Percentiles rank a stretch among this genome's conserved stretches.
Conservation (phyloP, 2,888 invertebrate species). For the Aelia acuminata region DNA sequence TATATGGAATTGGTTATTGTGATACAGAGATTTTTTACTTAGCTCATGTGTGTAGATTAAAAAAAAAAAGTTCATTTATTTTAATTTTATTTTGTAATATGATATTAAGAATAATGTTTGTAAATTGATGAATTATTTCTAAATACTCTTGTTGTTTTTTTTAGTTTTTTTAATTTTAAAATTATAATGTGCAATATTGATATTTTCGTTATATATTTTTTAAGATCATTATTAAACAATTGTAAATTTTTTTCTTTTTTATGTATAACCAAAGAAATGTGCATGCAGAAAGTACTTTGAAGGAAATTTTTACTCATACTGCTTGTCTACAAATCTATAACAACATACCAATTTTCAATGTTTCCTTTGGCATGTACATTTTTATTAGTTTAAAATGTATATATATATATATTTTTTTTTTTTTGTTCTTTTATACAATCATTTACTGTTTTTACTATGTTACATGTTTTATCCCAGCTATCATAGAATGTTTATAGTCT, state of each 20-base stretch:
- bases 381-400: background rate
- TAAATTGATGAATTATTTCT: background rate
- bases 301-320: background rate
- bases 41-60: background rate
- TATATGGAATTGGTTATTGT: conserved; percentile 40
- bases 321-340: background rate
- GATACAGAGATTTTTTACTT: background rate
- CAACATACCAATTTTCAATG: background rate
- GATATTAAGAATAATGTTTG: background rate
- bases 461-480: background rate
- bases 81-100: background rate
- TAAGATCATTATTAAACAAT: background rate
- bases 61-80: background rate
- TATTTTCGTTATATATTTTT: background rate
- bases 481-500: background rate
- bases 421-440: background rate
- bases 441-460: background rate
- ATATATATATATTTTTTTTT: background rate
- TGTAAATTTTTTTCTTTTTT: background rate
- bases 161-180: background rate
- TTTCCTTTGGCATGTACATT: background rate
- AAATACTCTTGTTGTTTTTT: background rate
- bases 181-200: conserved; percentile 12
- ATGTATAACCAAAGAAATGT: conserved; percentile 17
- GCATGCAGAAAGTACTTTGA: background rate